These are phyloP conservation scores for Ibycter americanus DNA, from an alignment of 2,797 vertebrate species.

Conservation along the genomic window DNA sequence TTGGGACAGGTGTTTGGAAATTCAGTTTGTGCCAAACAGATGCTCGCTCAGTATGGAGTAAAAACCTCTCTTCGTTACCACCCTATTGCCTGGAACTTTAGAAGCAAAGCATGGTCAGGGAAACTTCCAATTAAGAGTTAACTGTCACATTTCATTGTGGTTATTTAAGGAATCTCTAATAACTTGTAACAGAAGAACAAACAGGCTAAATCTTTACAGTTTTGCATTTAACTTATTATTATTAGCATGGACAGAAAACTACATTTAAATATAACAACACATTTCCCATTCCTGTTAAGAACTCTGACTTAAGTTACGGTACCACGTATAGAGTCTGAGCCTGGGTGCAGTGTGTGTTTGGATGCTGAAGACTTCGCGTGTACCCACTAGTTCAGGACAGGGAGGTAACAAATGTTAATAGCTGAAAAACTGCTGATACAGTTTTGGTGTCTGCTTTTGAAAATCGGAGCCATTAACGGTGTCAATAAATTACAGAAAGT, in stretches of 20 bases:
- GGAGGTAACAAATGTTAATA: slow-evolving; percentile 3
- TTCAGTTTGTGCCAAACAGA: background rate
- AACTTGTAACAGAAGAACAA: background rate
- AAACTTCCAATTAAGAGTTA: background rate
- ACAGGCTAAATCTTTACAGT: background rate
- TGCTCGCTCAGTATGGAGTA: background rate
- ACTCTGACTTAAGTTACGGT: background rate
- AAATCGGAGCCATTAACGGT: slow-evolving; percentile 4
- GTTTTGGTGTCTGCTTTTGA: background rate
- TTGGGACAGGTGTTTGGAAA: background rate
- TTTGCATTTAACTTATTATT: background rate
- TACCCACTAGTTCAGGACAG: slow-evolving; percentile 31
- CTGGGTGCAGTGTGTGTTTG: background rate
- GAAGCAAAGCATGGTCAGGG: background rate
- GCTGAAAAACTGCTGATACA: slow-evolving; percentile 39
- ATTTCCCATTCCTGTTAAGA: background rate
- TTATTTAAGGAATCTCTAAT: background rate
- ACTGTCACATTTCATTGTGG: background rate
- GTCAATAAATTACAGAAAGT: slow-evolving; percentile 23
- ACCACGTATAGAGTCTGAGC: background rate
- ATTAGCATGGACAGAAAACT: background rate
- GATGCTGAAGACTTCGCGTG: background rate
- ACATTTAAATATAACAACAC: background rate
- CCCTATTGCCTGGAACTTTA: background rate
- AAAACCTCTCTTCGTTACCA: background rate